phyloP scores from a whole-genome alignment of 2,113 vertebrate genomes.

The Sinocyclocheilus maitianheensis region DNA sequence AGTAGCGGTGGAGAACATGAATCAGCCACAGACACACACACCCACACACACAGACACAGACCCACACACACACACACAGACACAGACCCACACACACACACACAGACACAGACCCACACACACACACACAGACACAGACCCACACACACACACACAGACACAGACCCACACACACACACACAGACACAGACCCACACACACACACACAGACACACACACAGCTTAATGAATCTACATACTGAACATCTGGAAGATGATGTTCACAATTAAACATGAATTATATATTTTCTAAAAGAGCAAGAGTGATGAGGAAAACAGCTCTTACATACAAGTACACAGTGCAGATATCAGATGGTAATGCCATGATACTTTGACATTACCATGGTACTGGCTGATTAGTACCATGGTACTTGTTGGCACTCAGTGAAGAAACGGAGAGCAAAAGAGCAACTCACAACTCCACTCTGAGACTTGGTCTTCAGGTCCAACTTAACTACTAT shows the following conservation, averaged over 20 bases:
- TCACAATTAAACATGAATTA: background rate
- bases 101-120: no score
- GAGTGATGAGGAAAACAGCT: background rate
- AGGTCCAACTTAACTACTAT: conserved; percentile 94
- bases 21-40: background rate
- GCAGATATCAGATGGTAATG: background rate
- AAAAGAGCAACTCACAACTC: conserved; percentile 85
- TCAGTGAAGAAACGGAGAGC: background rate
- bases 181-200: background rate
- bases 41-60: background rate
- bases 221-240: background rate
- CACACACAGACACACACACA: background rate
- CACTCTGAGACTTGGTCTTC: conserved; percentile 93
- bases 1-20: background rate
- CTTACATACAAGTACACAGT: background rate
- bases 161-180: background rate
- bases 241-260: background rate
- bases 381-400: background rate
- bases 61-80: no score
- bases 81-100: no score
- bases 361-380: background rate
- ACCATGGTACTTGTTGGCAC: background rate
- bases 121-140: no score
- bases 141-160: no score
- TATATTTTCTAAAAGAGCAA: no score